Conservation (phyloP, 2,113 vertebrate species). For the Tiliqua scincoides region DNA sequence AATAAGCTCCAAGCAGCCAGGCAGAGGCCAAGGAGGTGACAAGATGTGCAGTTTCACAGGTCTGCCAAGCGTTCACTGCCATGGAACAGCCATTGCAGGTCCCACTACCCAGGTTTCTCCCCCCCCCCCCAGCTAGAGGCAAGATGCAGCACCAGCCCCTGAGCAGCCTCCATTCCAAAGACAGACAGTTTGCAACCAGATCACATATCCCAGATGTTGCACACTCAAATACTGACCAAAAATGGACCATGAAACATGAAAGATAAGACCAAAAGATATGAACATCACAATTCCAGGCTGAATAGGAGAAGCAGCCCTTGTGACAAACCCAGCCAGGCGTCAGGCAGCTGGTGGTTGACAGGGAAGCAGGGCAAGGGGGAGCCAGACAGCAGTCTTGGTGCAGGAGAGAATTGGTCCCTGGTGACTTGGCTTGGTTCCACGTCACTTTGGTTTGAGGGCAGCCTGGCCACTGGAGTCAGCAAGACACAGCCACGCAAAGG, state of each 20-base stretch:
- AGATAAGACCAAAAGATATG: conserved; percentile 59
- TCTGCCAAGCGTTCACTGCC: conserved; percentile 61
- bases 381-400: not conserved
- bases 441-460: conserved; percentile 16
- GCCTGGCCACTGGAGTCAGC: conserved; percentile 38
- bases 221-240: conserved; percentile 78
- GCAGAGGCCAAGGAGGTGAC: not conserved
- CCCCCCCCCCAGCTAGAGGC: conserved; percentile 23
- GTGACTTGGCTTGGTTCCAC: conserved; percentile 70
- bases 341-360: conserved; percentile 64
- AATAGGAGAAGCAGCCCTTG: conserved; percentile 75
- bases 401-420: conserved; percentile 76
- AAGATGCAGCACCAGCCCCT: conserved; percentile 59
- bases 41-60: conserved; percentile 47
- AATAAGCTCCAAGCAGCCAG: conserved; percentile 63
- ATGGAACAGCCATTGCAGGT: conserved; percentile 34
- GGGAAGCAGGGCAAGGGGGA: conserved; percentile 17
- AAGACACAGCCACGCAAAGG: conserved; percentile 55
- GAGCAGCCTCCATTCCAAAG: conserved; percentile 51
- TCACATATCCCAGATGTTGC: conserved; percentile 69
- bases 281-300: conserved; percentile 56
- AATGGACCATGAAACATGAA: conserved; percentile 62
- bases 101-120: not conserved
- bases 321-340: conserved; percentile 28
- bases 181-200: conserved; percentile 77